Conservation (phyloP, 2,113 vertebrate species). For the Rhinolophus sinicus region DNA sequence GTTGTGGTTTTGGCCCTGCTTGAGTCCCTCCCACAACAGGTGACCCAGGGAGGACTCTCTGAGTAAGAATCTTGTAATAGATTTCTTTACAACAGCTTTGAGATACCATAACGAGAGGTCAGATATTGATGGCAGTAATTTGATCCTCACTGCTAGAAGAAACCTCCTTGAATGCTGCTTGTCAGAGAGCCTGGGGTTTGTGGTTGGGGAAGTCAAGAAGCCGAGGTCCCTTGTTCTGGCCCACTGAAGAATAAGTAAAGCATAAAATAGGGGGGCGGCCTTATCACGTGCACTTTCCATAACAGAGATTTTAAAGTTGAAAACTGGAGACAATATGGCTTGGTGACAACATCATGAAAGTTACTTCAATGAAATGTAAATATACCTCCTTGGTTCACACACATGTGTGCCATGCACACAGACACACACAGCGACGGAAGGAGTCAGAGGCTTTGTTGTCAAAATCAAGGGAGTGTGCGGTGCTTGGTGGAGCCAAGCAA, state of each 20-base stretch:
- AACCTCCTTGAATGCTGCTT: neutral
- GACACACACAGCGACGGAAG: neutral
- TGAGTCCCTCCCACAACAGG: neutral
- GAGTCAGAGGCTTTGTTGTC: conserved; percentile 24
- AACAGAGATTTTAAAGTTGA: neutral
- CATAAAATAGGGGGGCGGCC: neutral
- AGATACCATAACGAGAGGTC: neutral
- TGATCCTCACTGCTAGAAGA: neutral
- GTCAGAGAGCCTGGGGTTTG: neutral
- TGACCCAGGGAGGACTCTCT: neutral
- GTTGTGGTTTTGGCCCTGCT: neutral
- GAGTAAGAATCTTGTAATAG: neutral
- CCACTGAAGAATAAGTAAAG: conserved; percentile 40
- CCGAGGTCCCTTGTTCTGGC: neutral
- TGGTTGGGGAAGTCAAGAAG: neutral
- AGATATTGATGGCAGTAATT: neutral
- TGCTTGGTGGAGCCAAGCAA: neutral
- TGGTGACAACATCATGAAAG: conserved; percentile 31
- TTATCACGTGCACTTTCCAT: neutral
- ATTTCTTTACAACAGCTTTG: neutral
- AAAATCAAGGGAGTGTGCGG: neutral
- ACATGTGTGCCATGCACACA: neutral
- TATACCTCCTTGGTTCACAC: neutral
- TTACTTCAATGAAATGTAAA: neutral
- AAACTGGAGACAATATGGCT: neutral